These are phyloP conservation scores for Triops longicaudatus DNA, from an alignment of 1,140 invertebrate species.

Conservation along the genomic window DNA sequence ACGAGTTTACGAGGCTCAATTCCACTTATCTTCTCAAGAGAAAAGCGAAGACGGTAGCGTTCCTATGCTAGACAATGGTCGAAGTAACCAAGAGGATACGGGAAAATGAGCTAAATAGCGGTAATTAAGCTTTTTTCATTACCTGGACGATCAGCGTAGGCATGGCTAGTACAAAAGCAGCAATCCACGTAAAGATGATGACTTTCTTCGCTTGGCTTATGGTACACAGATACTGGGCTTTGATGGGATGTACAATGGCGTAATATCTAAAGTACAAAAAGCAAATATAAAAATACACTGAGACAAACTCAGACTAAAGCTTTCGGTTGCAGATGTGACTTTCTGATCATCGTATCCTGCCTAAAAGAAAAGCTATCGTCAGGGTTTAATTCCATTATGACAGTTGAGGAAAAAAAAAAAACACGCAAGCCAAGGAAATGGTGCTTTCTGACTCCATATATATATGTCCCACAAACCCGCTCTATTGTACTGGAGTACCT, in stretches of 20 bases:
- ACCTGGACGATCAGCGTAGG: conserved; percentile 54
- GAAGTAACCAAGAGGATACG: neutral
- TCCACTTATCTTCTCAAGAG: too few species aligned
- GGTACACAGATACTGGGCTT: conserved; percentile 60
- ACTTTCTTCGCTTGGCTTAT: conserved; percentile 57
- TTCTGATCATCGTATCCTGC: neutral
- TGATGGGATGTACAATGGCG: conserved; percentile 66
- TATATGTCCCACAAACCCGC: too few species aligned
- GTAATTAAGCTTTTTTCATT: conserved; percentile 22
- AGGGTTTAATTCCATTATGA: neutral
- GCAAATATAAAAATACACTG: conserved; percentile 14
- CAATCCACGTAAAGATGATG: conserved; percentile 53
- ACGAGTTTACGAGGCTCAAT: too few species aligned
- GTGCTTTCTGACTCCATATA: too few species aligned
- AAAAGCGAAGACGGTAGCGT: neutral
- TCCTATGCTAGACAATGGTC: neutral
- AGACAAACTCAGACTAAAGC: neutral
- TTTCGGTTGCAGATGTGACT: neutral
- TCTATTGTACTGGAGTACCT: too few species aligned
- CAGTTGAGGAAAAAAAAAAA: neutral
- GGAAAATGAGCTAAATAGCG: neutral
- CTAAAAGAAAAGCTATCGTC: neutral
- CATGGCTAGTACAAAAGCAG: conserved; percentile 50
- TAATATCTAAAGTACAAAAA: conserved; percentile 53
- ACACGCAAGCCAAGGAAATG: neutral